A percentile compares a stretch with the other conserved stretches of the same genome.
These are phyloP conservation scores for Saccostrea glomerata DNA, from an alignment of 1,140 invertebrate species.

Conservation along the genomic window DNA sequence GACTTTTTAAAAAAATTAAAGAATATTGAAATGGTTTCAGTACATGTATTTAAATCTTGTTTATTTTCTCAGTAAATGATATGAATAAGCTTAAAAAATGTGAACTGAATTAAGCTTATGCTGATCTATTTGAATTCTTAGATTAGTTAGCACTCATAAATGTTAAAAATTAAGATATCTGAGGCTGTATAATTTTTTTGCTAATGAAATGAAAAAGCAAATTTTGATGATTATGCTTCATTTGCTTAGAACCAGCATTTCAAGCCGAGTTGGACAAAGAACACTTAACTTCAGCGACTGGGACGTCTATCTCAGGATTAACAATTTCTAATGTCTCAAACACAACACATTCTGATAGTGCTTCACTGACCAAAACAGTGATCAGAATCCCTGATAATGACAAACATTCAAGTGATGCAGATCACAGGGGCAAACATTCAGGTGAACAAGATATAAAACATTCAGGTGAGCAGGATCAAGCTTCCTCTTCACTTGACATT, in stretches of 20 bases:
- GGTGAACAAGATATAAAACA: conserved; percentile 13
- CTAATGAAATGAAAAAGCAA: too few species aligned
- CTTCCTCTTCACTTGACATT: background rate
- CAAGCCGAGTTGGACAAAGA: conserved; percentile 35
- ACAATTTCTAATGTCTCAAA: conserved; percentile 8
- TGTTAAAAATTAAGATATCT: too few species aligned
- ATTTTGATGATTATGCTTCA: background rate
- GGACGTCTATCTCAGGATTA: background rate
- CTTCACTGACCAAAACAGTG: background rate
- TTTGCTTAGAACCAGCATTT: conserved; percentile 22
- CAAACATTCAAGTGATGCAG: background rate
- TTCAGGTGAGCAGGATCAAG: conserved; percentile 19
- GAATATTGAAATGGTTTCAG: too few species aligned
- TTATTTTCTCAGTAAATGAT: too few species aligned
- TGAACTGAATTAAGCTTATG: too few species aligned
- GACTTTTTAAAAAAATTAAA: too few species aligned
- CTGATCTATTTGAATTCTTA: too few species aligned
- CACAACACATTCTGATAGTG: background rate
- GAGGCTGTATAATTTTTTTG: too few species aligned
- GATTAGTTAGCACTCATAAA: too few species aligned
- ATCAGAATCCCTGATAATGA: conserved; percentile 11
- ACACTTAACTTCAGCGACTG: background rate
- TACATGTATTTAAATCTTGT: too few species aligned
- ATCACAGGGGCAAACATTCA: background rate
- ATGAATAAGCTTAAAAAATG: too few species aligned